Conservation (phyloP, 2,888 invertebrate species). For the Monoplex corrugatus region DNA sequence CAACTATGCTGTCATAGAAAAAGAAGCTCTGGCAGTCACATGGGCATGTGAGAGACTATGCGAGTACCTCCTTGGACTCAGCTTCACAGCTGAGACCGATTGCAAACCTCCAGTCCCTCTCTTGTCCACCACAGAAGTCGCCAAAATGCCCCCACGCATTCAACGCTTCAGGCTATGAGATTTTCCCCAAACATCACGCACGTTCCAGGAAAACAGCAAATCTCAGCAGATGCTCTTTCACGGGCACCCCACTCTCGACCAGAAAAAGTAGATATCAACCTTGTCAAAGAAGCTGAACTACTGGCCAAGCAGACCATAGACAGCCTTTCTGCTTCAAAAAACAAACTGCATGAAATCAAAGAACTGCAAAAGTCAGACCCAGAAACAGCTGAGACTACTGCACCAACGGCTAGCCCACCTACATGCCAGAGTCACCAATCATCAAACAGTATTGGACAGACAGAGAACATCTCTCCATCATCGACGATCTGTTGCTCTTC, state of each 20-base stretch:
- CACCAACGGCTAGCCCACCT: conserved; percentile 24
- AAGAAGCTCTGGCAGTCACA: background rate
- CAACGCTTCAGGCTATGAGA: conserved; percentile 36
- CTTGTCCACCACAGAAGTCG: conserved; percentile 20
- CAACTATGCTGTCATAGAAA: too few species aligned
- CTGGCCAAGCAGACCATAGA: background rate
- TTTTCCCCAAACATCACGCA: background rate
- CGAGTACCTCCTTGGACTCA: background rate
- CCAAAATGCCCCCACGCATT: conserved; percentile 44
- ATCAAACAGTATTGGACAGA: conserved; percentile 26
- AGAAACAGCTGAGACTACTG: conserved; percentile 29
- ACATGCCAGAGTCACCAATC: conserved; percentile 29
- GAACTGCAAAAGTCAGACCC: conserved; percentile 26
- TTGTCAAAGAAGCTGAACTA: background rate
- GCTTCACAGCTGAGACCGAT: conserved; percentile 33
- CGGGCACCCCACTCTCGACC: conserved; percentile 5
- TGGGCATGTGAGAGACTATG: conserved; percentile 12
- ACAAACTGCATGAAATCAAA: conserved; percentile 6
- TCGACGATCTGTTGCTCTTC: conserved; percentile 25
- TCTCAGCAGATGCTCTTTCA: conserved; percentile 27
- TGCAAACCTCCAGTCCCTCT: conserved; percentile 35
- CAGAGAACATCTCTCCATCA: conserved; percentile 34
- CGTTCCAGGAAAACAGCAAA: conserved; percentile 34
- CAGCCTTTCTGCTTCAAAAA: background rate
- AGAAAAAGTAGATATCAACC: background rate